Percentiles rank a stretch among this genome's conserved stretches.
phyloP scores from a whole-genome alignment of 1,140 invertebrate species.

The Drosophila watanabei region DNA sequence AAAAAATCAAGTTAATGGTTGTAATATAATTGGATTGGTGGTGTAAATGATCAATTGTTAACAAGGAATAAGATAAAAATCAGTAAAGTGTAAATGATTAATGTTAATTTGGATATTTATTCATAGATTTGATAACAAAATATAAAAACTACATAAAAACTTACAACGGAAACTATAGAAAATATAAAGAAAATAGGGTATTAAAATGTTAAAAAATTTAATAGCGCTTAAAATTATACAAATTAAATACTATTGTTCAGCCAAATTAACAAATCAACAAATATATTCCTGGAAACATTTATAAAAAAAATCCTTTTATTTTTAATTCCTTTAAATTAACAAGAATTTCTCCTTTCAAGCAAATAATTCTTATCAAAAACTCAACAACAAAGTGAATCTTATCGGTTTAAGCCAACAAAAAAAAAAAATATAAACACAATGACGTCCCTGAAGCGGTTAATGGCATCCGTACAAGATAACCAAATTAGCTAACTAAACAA shows the following conservation, averaged over 20 bases:
- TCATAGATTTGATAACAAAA: not conserved
- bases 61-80: not conserved
- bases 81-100: not conserved
- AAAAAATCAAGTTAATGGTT: conserved; percentile 29
- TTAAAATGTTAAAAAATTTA: not conserved
- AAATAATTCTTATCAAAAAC: conserved; percentile 51
- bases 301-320: too few relatives aligned
- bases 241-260: too few relatives aligned
- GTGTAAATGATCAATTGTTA: conserved; percentile 12
- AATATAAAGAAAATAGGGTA: not conserved
- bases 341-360: not conserved
- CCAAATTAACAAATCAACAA: too few relatives aligned
- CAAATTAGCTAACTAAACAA: conserved; percentile 61
- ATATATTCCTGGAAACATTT: too few relatives aligned
- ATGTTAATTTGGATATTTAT: not conserved
- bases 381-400: conserved; percentile 10
- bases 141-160: not conserved
- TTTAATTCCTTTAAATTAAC: too few relatives aligned
- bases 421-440: conserved; percentile 33
- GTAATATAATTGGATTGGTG: conserved; percentile 3
- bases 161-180: not conserved
- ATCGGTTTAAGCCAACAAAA: conserved; percentile 37
- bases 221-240: too few relatives aligned
- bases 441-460: conserved; percentile 46
- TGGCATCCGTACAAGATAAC: conserved; percentile 42